Conservation (phyloP, 2,797 vertebrate genomes). For the Melopsittacus undulatus region DNA sequence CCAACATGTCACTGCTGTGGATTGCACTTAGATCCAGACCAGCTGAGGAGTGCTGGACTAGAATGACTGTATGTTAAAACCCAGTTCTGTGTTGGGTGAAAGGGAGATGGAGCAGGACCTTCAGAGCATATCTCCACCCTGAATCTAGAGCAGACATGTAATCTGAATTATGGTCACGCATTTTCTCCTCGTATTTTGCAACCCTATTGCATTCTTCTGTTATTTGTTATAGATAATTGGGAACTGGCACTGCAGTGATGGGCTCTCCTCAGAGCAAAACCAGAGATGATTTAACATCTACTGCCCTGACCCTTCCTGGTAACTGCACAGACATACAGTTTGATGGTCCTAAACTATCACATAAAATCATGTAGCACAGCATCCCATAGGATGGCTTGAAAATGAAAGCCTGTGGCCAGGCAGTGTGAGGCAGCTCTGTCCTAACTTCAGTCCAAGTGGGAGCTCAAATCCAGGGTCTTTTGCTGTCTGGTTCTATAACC, state of each 20-base stretch:
- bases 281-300: not conserved
- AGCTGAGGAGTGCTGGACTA: not conserved
- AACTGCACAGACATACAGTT: not conserved
- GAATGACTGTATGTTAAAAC: not conserved
- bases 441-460: not conserved
- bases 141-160: not conserved
- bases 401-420: not conserved
- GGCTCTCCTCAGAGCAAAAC: not conserved
- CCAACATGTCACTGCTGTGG: not conserved
- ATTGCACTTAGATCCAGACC: not conserved
- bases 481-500: not conserved
- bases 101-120: not conserved
- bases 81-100: not conserved
- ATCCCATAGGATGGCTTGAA: not conserved
- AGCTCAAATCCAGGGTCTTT: not conserved
- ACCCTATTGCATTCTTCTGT: not conserved
- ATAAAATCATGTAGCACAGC: not conserved
- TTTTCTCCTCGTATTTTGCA: not conserved
- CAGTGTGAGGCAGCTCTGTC: not conserved
- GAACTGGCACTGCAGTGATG: not conserved
- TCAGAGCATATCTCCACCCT: not conserved
- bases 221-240: not conserved
- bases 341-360: not conserved
- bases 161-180: not conserved
- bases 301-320: not conserved